phyloP scores from a whole-genome alignment of 2,113 vertebrate species.

The Camelus dromedarius region DNA sequence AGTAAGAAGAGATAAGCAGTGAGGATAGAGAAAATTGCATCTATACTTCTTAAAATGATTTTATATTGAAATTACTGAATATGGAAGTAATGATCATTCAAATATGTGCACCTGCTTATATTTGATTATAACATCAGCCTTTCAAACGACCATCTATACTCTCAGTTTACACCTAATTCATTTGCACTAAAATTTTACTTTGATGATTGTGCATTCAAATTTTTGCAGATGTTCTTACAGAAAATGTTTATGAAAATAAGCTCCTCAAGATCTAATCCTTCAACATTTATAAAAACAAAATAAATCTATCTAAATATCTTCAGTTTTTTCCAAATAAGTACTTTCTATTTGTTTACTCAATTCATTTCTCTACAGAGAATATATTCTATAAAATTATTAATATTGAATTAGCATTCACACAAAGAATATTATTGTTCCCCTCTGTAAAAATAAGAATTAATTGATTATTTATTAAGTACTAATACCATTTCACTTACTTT shows the following conservation, averaged over 20 bases:
- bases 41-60: conserved; percentile 43
- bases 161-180: conserved; percentile 12
- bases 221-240: conserved; percentile 61
- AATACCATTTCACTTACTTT: neutral
- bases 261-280: neutral
- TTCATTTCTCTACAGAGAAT: neutral
- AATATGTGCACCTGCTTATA: conserved; percentile 52
- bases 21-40: conserved; percentile 55
- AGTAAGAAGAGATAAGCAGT: neutral
- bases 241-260: conserved; percentile 34
- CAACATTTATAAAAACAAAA: conserved; percentile 29
- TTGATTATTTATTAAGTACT: neutral
- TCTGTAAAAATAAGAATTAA: neutral
- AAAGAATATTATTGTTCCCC: neutral
- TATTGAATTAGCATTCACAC: neutral
- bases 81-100: conserved; percentile 55
- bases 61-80: conserved; percentile 54
- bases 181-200: conserved; percentile 50
- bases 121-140: conserved; percentile 38
- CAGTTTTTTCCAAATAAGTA: neutral
- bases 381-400: neutral
- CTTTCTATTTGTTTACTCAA: neutral
- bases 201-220: conserved; percentile 56
- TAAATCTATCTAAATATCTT: neutral
- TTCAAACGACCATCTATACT: conserved; percentile 42